Conservation (phyloP, 2,797 vertebrate genomes). For the Mustela erminea region DNA sequence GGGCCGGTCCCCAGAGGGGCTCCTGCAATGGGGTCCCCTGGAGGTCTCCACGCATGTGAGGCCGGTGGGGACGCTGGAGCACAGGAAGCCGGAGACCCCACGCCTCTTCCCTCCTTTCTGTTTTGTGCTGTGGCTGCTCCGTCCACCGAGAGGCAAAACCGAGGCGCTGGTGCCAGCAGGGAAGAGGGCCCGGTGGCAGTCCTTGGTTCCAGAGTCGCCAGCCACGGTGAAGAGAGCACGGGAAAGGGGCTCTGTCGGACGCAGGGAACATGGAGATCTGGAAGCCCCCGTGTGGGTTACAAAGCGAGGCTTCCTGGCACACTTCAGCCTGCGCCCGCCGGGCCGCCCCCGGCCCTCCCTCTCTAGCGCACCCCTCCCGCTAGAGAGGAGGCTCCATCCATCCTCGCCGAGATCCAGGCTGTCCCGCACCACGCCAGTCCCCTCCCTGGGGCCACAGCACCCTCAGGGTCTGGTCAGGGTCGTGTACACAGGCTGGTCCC, state of each 20-base stretch:
- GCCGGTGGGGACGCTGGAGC: slow-evolving; percentile 78
- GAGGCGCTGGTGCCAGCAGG: slow-evolving; percentile 54
- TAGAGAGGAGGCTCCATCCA: slow-evolving; percentile 70
- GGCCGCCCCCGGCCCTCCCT: slow-evolving; percentile 68
- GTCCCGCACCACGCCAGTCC: neutral
- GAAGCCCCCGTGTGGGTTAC: slow-evolving; percentile 58
- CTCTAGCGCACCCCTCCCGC: slow-evolving; percentile 87
- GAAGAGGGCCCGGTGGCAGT: slow-evolving; percentile 88
- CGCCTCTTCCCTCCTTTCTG: neutral
- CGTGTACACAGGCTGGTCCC: slow-evolving; percentile 99
- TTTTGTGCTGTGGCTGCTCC: slow-evolving; percentile 29
- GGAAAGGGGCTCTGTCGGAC: slow-evolving; percentile 72
- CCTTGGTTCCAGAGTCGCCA: slow-evolving; percentile 83
- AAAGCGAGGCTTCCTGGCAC: slow-evolving; percentile 71
- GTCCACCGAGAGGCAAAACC: slow-evolving; percentile 43
- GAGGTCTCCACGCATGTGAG: slow-evolving; percentile 79
- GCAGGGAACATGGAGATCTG: slow-evolving; percentile 49
- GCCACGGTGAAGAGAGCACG: slow-evolving; percentile 9
- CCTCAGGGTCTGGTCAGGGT: slow-evolving; percentile 94
- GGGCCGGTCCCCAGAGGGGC: slow-evolving; percentile 80
- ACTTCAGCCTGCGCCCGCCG: slow-evolving; percentile 95
- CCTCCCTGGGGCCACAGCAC: neutral
- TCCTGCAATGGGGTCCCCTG: slow-evolving; percentile 86
- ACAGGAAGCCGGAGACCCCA: slow-evolving; percentile 72
- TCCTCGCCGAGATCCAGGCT: neutral